A percentile compares a stretch with the other conserved stretches of the same genome.
phyloP scores from a whole-genome alignment of 2,888 invertebrate genomes.

The Smittia aterrima region DNA sequence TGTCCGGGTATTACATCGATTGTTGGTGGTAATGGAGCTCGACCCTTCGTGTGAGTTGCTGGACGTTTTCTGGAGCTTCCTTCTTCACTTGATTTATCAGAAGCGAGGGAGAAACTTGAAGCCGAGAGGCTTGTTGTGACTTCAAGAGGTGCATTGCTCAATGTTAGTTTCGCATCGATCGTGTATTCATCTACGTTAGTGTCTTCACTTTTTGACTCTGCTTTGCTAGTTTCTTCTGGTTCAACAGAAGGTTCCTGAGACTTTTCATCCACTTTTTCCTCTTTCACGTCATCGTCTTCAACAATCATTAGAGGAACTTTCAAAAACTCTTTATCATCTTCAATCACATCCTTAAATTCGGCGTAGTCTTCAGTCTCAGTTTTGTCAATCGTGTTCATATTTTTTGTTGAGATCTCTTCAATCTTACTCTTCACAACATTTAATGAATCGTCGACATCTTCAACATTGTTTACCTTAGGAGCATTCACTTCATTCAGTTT shows the following conservation, averaged over 20 bases:
- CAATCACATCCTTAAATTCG: conserved; percentile 29
- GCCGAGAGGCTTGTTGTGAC: conserved; percentile 26
- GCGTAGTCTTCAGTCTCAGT: conserved; percentile 25
- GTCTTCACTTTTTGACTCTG: not conserved
- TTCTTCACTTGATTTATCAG: conserved; percentile 7
- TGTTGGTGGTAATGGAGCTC: conserved; percentile 29
- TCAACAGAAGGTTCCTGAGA: not conserved
- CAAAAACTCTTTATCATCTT: conserved; percentile 25
- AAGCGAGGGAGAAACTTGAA: conserved; percentile 29
- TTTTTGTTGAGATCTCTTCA: too few species aligned
- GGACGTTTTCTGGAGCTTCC: not conserved
- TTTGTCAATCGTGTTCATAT: not conserved
- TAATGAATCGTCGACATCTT: conserved; percentile 6
- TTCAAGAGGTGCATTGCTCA: conserved; percentile 31
- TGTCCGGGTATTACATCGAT: conserved; percentile 14
- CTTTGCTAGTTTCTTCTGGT: not conserved
- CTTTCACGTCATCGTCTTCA: conserved; percentile 28
- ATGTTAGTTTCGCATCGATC: conserved; percentile 17
- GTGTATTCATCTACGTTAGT: not conserved
- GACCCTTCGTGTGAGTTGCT: conserved; percentile 31
- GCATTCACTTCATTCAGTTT: not conserved
- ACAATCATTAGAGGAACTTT: conserved; percentile 25
- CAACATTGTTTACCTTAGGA: conserved; percentile 29
- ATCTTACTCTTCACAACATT: not conserved
- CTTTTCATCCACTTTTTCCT: not conserved